Evolutionary conservation across 1,140 invertebrate species (phyloP).

Genomic region (Campoletis sonorensis): DNA sequence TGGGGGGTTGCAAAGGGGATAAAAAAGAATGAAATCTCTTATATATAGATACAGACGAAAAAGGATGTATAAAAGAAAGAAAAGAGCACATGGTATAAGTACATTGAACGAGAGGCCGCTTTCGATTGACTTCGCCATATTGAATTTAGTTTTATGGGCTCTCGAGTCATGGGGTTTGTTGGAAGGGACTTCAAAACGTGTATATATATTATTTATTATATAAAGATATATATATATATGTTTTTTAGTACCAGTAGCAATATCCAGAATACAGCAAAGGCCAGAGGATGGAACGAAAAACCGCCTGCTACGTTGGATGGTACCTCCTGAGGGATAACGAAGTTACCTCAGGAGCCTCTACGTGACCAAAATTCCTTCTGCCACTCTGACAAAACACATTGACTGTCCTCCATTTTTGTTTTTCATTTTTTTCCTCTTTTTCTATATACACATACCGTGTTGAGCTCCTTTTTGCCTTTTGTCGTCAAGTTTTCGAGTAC

Average conservation of each 20-base stretch:
- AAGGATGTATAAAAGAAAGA: neutral
- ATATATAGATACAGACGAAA: neutral
- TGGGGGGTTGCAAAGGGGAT: slow-evolving; percentile 15
- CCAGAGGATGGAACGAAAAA: slow-evolving; percentile 11
- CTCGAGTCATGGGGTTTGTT: slow-evolving; percentile 67
- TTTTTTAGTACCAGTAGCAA: slow-evolving; percentile 10
- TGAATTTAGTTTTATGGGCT: slow-evolving; percentile 73
- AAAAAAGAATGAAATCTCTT: neutral
- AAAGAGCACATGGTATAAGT: slow-evolving; percentile 24
- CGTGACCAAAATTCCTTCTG: slow-evolving; percentile 70
- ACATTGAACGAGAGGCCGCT: slow-evolving; percentile 40
- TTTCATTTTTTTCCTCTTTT: no score
- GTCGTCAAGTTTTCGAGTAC: neutral
- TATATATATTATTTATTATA: no score
- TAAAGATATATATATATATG: slow-evolving; percentile 56
- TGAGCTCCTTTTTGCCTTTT: neutral
- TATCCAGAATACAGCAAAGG: slow-evolving; percentile 26
- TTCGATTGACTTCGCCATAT: slow-evolving; percentile 73
- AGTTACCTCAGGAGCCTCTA: slow-evolving; percentile 64
- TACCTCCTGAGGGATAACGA: slow-evolving; percentile 64
- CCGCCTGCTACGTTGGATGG: slow-evolving; percentile 55
- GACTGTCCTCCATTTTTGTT: slow-evolving; percentile 1
- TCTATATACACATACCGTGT: neutral
- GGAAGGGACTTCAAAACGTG: slow-evolving; percentile 41
- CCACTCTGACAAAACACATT: slow-evolving; percentile 17